Evolutionary conservation across 2,113 vertebrate species (phyloP).

Genomic region (Rhinoderma darwinii): DNA sequence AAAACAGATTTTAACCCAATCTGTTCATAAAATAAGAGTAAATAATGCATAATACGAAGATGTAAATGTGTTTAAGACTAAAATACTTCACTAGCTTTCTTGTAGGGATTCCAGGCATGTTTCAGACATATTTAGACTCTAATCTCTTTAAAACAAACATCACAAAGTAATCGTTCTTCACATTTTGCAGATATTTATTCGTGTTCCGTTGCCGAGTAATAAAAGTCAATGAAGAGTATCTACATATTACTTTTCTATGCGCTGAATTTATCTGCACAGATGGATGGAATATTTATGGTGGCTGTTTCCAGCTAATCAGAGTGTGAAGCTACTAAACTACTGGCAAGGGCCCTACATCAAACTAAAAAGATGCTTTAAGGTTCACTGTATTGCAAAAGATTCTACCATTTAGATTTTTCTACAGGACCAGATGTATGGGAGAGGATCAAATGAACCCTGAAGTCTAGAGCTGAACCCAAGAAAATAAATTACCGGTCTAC

Average conservation of each 20-base stretch:
- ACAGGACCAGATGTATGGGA: slow-evolving; percentile 26
- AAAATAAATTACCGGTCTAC: neutral
- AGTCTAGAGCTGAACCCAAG: neutral
- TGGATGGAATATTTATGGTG: slow-evolving; percentile 48
- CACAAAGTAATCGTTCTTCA: slow-evolving; percentile 51
- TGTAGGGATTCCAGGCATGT: neutral
- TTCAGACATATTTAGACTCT: slow-evolving; percentile 32
- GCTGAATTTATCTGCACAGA: slow-evolving; percentile 48
- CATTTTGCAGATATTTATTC: slow-evolving; percentile 56
- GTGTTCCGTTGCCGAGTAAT: slow-evolving; percentile 31
- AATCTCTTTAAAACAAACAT: slow-evolving; percentile 52
- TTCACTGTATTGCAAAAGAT: slow-evolving; percentile 28
- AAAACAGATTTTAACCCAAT: neutral
- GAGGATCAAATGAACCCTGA: slow-evolving; percentile 26
- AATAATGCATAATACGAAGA: neutral
- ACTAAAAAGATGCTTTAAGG: slow-evolving; percentile 6
- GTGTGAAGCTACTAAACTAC: slow-evolving; percentile 43
- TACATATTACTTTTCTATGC: slow-evolving; percentile 28
- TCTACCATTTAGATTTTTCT: slow-evolving; percentile 3
- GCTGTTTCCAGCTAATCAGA: slow-evolving; percentile 48
- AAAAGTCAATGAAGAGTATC: slow-evolving; percentile 45
- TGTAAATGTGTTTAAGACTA: neutral
- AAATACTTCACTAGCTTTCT: slow-evolving; percentile 1
- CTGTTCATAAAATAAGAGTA: neutral
- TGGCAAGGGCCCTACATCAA: slow-evolving; percentile 42